These are phyloP conservation scores for Mystacornis crossleyi DNA, from an alignment of 2,113 vertebrate genomes.

Conservation along the genomic window DNA sequence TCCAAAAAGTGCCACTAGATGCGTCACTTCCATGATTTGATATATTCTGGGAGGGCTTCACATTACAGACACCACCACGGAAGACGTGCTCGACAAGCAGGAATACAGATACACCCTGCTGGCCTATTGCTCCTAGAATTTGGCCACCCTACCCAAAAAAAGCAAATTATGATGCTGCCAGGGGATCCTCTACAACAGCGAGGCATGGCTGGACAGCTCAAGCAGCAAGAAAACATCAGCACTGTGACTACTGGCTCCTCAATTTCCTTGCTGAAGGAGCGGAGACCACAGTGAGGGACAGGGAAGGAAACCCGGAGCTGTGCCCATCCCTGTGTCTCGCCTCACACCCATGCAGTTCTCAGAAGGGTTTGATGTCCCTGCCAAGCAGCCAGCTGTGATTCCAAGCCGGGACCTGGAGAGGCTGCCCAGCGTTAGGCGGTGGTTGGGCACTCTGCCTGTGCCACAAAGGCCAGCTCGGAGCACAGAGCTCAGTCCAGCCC, in stretches of 20 bases:
- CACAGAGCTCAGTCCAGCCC: neutral
- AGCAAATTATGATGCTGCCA: neutral
- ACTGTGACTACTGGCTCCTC: neutral
- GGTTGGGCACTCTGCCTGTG: neutral
- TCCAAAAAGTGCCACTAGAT: neutral
- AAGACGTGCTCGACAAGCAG: neutral
- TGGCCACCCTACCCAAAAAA: neutral
- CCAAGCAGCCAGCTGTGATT: neutral
- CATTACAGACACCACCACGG: neutral
- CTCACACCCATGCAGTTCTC: conserved; percentile 9
- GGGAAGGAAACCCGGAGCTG: neutral
- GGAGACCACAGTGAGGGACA: neutral
- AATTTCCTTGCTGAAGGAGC: neutral
- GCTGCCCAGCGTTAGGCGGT: neutral
- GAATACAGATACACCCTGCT: neutral
- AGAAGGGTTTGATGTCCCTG: conserved; percentile 33
- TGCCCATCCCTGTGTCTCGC: neutral
- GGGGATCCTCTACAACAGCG: neutral
- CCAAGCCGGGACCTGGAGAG: neutral
- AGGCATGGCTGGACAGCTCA: neutral
- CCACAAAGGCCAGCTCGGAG: neutral
- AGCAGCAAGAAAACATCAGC: neutral
- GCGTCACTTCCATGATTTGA: neutral
- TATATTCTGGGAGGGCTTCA: neutral
- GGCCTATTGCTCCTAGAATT: neutral